A percentile compares a stretch with the other conserved stretches of the same genome.
phyloP scores from a whole-genome alignment of 2,888 invertebrate genomes.

The Macropis europaea region DNA sequence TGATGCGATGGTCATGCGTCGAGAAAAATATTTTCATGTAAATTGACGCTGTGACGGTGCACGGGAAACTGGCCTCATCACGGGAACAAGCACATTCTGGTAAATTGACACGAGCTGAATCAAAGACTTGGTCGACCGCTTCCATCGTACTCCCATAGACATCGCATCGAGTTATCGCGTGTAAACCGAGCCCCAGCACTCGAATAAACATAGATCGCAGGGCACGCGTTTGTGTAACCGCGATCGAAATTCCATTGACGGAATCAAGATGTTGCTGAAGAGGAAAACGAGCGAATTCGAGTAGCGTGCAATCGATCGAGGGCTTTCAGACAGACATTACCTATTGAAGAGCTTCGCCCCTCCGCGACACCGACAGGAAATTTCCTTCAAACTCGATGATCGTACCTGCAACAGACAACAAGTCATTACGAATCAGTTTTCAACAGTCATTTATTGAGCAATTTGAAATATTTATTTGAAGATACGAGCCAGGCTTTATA shows the following conservation, averaged over 20 bases:
- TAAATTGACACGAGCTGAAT: constrained; percentile 24
- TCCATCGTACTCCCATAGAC: neutral
- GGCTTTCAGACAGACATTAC: constrained; percentile 6
- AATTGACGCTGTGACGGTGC: too few species aligned
- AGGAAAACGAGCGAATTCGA: constrained; percentile 15
- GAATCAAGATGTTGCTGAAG: constrained; percentile 38
- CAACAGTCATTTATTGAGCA: too few species aligned
- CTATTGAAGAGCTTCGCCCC: neutral
- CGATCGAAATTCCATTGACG: constrained; percentile 44
- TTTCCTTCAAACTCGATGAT: neutral
- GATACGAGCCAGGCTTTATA: too few species aligned
- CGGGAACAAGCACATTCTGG: neutral
- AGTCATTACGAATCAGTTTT: neutral
- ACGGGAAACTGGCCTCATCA: neutral
- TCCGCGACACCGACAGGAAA: neutral
- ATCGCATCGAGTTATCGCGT: constrained; percentile 62
- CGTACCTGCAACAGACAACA: constrained; percentile 43
- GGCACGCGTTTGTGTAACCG: constrained; percentile 29
- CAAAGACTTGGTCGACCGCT: constrained; percentile 31
- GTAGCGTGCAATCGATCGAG: constrained; percentile 22
- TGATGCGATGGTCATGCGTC: neutral
- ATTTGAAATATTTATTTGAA: too few species aligned
- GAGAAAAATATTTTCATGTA: too few species aligned
- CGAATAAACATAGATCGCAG: constrained; percentile 68
- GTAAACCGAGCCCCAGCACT: constrained; percentile 64